phyloP scores from a whole-genome alignment of 2,113 vertebrate species.

The Kryptolebias marmoratus region DNA sequence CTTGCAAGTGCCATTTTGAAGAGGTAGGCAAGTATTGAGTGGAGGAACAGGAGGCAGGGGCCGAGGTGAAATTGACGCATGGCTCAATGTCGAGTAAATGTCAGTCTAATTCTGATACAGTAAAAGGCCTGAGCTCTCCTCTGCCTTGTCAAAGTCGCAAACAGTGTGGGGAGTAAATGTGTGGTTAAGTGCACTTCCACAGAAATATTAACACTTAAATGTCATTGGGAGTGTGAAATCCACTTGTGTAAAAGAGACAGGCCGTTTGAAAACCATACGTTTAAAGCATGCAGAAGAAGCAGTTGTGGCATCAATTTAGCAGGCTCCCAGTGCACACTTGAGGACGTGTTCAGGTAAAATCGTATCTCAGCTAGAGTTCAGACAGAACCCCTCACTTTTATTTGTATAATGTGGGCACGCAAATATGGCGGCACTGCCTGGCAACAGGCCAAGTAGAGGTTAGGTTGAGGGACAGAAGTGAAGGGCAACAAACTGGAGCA shows the following conservation, averaged over 20 bases:
- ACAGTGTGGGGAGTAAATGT: conserved; percentile 8
- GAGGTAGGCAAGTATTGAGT: conserved; percentile 36
- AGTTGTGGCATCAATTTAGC: conserved; percentile 11
- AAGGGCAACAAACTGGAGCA: conserved; percentile 68
- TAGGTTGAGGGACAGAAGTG: conserved; percentile 58
- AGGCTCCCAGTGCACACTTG: conserved; percentile 5
- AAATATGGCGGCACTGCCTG: conserved; percentile 42
- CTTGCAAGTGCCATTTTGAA: conserved; percentile 54
- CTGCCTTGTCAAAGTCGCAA: conserved; percentile 1
- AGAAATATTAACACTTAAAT: conserved; percentile 24
- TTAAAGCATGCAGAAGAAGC: no score
- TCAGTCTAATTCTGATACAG: conserved; percentile 69
- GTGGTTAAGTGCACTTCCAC: conserved; percentile 22
- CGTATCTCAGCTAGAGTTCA: conserved; percentile 25
- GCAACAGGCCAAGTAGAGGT: conserved; percentile 37
- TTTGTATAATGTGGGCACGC: conserved; percentile 31
- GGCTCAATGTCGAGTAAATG: conserved; percentile 69
- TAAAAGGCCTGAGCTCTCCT: conserved; percentile 23
- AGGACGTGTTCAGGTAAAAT: conserved; percentile 30
- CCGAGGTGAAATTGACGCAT: conserved; percentile 66
- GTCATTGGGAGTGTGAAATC: conserved; percentile 10
- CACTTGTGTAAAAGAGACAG: conserved; percentile 31
- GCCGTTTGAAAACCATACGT: no score
- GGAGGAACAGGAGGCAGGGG: conserved; percentile 35
- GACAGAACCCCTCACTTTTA: conserved; percentile 30